Evolutionary conservation across 2,888 invertebrate species (phyloP), one percentile per base, ranked within the genome.

Genomic region (Magallana nippona): DNA sequence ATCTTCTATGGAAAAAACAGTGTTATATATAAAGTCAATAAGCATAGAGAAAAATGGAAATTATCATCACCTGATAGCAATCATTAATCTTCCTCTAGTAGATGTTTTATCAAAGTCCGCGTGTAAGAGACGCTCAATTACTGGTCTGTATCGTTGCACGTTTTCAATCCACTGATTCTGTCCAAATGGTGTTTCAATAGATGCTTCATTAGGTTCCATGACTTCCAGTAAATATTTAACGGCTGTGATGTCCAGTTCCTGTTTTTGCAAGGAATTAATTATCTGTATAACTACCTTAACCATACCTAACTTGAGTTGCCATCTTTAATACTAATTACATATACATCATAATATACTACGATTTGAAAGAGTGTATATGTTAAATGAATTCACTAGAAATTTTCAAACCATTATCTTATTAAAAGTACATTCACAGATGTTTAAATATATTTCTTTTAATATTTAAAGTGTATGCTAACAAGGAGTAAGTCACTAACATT

Each of bases 171-270:
- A 90, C 15, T 82, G 83, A 11, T 79, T 22, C 55, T 89, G 81
- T 55, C 84, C 83, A 8, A 78, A 44, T 55, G 71, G 81, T 10
- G 80, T 85, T 63, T 89, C 84, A 55, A 89, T 83, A 80, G 82
- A 58, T 27, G 82, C 82, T 71, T 81, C 81, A 19, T 22, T 57
- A 32, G 89, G 89, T 44, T 86, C 85, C 13, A 90, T 81, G n/a
- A 85, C 58, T n/a, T 86, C 84, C 71, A 89, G 83, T 81, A 90
- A 62, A 56, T 88, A 63, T n/a, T 79, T 57, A 44, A 90, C 81
- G 17, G 83, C 83, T 27, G 86, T 79, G 2, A 89, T 87, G 83
- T 90, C 90, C 10, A 89, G 62, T 19, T 88, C 87, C 90, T 90
- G 78, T 22, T 85, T 83, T 10, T 32, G 44, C 77, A 58, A 15